Evolutionary conservation across 2,113 vertebrate genomes (phyloP), one percentile per base, ranked within the genome.

Genomic region (Micromys minutus): DNA sequence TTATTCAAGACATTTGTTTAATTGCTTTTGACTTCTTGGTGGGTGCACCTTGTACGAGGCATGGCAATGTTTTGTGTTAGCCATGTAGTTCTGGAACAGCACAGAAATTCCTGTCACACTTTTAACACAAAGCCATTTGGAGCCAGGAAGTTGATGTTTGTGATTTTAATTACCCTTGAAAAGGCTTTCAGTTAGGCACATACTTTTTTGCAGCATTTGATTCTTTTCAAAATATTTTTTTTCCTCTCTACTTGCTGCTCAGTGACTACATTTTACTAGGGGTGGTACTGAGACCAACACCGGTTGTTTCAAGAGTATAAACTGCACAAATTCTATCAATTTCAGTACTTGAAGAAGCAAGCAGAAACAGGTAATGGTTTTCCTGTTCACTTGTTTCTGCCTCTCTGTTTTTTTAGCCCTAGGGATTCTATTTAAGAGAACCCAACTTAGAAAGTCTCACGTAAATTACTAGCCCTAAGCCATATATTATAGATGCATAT

Each of bases 1-100:
- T 97, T 91, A n/a, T 95, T 93, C 81, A 90, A 96, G 94, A 88
- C 81, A 96, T 86, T 96, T 17, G 67, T 74, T 96, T 39, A 94
- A 95, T 96, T 96, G 79, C 72, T 47, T 96, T 97, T 96, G 52
- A 97, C 95, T 97, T 80, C 47, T 69, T 95, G 16, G 55, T 94
- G 85, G 81, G 71, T 77, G 63, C 7, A 65, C 63, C 36, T 74
- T 39, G 31, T 94, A 61, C 72, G 59, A 90, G 83, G 45, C 57
- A 10, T 61, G 57, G 90, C 42, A 92, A 69, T 59, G 50, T 95
- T 95, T 93, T 91, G 2, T 94, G 36, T 84, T 87, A 80, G 89
- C 47, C 80, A 1, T 57, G 10, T 80, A 29, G 29, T 80, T 95
- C 83, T 84, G 57, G 87, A 87, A 81, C 9, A 84, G 29, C 45